phyloP scores from a whole-genome alignment of 2,888 invertebrate genomes.

The Drosophila tanythrix region DNA sequence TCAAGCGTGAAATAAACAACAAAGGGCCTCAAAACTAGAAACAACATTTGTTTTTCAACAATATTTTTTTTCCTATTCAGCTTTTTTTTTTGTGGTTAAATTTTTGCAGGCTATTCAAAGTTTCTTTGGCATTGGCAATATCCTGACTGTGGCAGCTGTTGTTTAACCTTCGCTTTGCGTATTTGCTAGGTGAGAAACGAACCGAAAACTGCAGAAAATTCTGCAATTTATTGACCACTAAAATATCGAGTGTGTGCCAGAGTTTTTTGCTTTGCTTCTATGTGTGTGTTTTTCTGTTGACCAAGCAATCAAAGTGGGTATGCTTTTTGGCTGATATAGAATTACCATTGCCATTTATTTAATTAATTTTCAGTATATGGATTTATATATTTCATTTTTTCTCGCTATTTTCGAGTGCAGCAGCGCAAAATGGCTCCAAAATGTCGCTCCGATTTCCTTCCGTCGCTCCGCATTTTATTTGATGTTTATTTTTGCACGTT shows the following conservation, averaged over 20 bases:
- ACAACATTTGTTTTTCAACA: conserved; percentile 36
- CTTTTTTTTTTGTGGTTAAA: conserved; percentile 15
- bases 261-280: neutral
- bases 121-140: conserved; percentile 74
- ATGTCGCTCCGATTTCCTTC: conserved; percentile 49
- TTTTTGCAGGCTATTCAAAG: conserved; percentile 63
- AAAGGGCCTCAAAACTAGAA: conserved; percentile 57
- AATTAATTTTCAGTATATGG: conserved; percentile 56
- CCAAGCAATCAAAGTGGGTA: conserved; percentile 40
- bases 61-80: conserved; percentile 8
- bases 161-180: conserved; percentile 62
- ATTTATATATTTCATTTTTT: conserved; percentile 29
- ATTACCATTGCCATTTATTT: conserved; percentile 43
- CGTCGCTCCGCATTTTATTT: conserved; percentile 40
- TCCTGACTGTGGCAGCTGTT: conserved; percentile 58
- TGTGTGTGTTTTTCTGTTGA: conserved; percentile 23
- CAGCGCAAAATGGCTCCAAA: conserved; percentile 39
- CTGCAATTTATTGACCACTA: conserved; percentile 36
- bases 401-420: conserved; percentile 60
- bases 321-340: conserved; percentile 2
- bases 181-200: conserved; percentile 26
- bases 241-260: conserved; percentile 21
- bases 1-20: conserved; percentile 36
- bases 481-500: conserved; percentile 52
- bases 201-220: conserved; percentile 17